Percentiles rank a stretch among this genome's conserved stretches.
These are phyloP conservation scores for Drosophila atroscutellata DNA, from an alignment of 2,888 invertebrate genomes.

Conservation along the genomic window DNA sequence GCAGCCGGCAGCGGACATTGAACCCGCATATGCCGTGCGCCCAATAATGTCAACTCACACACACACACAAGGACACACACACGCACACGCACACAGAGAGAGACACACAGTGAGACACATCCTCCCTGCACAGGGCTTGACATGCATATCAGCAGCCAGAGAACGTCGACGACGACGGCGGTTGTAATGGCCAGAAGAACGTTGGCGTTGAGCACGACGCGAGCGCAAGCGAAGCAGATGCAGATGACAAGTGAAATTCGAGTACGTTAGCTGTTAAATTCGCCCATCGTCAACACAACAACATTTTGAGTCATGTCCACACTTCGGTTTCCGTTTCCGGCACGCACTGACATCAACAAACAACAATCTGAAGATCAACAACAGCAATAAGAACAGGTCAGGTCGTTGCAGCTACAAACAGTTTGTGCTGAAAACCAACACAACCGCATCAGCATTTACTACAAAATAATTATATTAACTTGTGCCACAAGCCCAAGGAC, in stretches of 20 bases:
- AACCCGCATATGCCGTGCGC: conserved; percentile 40
- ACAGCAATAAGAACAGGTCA: neutral
- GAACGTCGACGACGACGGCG: neutral
- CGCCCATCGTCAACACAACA: conserved; percentile 7
- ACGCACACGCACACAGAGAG: neutral
- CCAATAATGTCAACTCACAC: conserved; percentile 9
- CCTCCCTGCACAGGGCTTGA: conserved; percentile 1
- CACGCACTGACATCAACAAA: conserved; percentile 31
- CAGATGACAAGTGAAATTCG: conserved; percentile 20
- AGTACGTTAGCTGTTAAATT: conserved; percentile 28
- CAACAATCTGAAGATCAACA: conserved; percentile 7
- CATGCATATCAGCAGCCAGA: conserved; percentile 25
- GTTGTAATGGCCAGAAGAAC: conserved; percentile 12
- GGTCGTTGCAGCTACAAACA: conserved; percentile 4
- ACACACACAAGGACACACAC: conserved; percentile 1
- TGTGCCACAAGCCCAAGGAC: conserved; percentile 5
- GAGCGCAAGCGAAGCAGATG: conserved; percentile 38
- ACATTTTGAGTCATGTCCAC: conserved; percentile 36
- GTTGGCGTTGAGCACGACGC: conserved; percentile 18
- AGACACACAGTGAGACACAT: conserved; percentile 1
- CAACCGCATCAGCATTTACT: neutral
- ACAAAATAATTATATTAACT: conserved; percentile 6
- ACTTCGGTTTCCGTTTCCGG: conserved; percentile 44
- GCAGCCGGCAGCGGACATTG: conserved; percentile 54
- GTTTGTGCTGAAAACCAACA: neutral